Conservation (phyloP, 2,113 vertebrate genomes). For the Lagenorhynchus albirostris region DNA sequence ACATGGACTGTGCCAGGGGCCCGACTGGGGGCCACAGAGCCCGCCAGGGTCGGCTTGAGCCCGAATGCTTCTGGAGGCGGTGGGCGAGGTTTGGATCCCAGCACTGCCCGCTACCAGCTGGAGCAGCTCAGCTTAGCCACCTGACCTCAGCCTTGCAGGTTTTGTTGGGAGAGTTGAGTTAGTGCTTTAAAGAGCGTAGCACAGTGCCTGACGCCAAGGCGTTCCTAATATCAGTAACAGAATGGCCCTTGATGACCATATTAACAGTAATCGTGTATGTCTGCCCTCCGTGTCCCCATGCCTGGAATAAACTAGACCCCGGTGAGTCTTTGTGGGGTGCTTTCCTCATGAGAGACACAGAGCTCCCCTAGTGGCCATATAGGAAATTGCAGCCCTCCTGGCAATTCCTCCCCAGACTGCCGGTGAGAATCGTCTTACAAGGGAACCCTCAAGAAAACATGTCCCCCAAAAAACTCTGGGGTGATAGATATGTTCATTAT, state of each 20-base stretch:
- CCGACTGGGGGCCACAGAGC: neutral
- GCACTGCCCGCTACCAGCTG: neutral
- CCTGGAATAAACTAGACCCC: neutral
- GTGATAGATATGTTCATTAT: neutral
- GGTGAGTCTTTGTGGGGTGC: accelerated
- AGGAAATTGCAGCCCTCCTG: neutral
- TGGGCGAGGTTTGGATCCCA: neutral
- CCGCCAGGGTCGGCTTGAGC: neutral
- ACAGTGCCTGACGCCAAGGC: neutral
- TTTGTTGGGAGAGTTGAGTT: neutral
- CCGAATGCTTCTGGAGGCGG: neutral
- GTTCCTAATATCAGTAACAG: neutral
- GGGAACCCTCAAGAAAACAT: neutral
- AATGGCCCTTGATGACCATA: neutral
- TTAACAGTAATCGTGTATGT: accelerated
- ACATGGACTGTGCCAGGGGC: neutral
- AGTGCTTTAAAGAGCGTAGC: neutral
- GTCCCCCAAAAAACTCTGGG: neutral
- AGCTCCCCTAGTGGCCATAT: neutral
- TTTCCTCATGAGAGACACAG: neutral
- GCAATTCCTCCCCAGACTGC: neutral
- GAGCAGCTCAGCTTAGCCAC: neutral
- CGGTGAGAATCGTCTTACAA: neutral
- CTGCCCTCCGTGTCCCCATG: neutral
- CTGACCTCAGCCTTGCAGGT: neutral